These are phyloP conservation scores for Telmatochromis sp. DNA, from an alignment of 2,113 vertebrate genomes.

Conservation along the genomic window DNA sequence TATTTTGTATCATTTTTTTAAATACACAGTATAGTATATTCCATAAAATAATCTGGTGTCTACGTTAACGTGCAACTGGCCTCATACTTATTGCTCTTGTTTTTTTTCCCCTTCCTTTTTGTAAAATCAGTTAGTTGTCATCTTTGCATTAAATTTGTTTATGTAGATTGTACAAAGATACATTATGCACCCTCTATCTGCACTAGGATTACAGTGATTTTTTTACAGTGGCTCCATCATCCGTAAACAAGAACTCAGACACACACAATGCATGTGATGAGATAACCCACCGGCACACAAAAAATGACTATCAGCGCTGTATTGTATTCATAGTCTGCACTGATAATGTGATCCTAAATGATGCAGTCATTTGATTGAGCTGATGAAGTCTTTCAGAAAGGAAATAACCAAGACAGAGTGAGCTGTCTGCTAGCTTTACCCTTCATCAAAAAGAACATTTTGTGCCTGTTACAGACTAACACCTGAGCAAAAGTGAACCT, in stretches of 20 bases:
- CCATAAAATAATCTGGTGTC: neutral
- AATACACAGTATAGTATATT: neutral
- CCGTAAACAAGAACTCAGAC: neutral
- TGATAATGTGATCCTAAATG: constrained; percentile 35
- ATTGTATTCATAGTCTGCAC: neutral
- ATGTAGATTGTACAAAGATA: neutral
- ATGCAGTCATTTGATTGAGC: constrained; percentile 35
- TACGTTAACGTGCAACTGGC: neutral
- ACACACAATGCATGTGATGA: neutral
- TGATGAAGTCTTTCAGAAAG: constrained; percentile 9
- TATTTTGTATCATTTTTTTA: neutral
- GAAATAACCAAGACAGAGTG: constrained; percentile 27
- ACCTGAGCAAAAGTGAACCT: constrained; percentile 39
- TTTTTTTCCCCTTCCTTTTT: neutral
- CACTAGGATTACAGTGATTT: neutral
- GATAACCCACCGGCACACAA: neutral
- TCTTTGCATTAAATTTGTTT: neutral
- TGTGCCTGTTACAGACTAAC: constrained; percentile 37
- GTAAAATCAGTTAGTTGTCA: neutral
- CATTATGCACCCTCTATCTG: neutral
- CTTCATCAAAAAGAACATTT: constrained; percentile 42
- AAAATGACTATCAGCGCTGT: neutral
- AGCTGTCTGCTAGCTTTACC: constrained; percentile 45
- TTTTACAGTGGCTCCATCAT: neutral
- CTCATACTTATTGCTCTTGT: neutral